Percentiles rank a stretch among this genome's conserved stretches.
phyloP scores from a whole-genome alignment of 2,888 invertebrate genomes.

The Megalurothrips usitatus region DNA sequence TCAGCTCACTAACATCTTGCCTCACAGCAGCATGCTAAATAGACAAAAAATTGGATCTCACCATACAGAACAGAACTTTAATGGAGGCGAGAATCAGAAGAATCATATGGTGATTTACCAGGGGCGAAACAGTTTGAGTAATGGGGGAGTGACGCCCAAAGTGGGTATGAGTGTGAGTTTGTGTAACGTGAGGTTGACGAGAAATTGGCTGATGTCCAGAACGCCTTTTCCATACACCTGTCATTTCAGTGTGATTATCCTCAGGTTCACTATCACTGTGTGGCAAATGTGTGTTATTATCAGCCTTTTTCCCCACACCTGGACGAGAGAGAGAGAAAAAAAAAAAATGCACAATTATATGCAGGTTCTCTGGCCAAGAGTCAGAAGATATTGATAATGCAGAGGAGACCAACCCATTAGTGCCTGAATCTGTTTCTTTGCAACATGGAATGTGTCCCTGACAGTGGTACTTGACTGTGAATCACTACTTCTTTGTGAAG shows the following conservation, averaged over 20 bases:
- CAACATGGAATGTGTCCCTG: conserved; percentile 47
- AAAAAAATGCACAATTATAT: conserved; percentile 28
- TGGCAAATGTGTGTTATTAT: conserved; percentile 45
- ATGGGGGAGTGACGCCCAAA: background rate
- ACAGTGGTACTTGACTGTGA: conserved; percentile 48
- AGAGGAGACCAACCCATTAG: conserved; percentile 41
- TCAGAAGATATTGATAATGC: no score
- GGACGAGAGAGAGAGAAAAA: conserved; percentile 28
- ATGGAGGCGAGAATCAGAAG: background rate
- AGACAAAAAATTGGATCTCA: background rate
- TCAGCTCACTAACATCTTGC: background rate
- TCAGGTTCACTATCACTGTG: conserved; percentile 51
- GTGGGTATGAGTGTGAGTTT: background rate
- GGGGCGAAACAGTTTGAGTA: background rate
- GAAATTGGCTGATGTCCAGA: background rate
- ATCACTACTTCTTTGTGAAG: conserved; percentile 48
- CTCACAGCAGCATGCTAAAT: background rate
- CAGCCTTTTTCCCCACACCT: conserved; percentile 38
- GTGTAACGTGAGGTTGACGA: background rate
- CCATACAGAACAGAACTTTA: background rate
- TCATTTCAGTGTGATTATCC: conserved; percentile 37
- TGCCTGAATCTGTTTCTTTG: conserved; percentile 49
- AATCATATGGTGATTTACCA: background rate
- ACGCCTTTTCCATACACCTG: background rate
- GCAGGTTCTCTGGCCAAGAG: no score